phyloP scores from a whole-genome alignment of 64 coral and sea anemone species.

The Exaiptasia diaphana region DNA sequence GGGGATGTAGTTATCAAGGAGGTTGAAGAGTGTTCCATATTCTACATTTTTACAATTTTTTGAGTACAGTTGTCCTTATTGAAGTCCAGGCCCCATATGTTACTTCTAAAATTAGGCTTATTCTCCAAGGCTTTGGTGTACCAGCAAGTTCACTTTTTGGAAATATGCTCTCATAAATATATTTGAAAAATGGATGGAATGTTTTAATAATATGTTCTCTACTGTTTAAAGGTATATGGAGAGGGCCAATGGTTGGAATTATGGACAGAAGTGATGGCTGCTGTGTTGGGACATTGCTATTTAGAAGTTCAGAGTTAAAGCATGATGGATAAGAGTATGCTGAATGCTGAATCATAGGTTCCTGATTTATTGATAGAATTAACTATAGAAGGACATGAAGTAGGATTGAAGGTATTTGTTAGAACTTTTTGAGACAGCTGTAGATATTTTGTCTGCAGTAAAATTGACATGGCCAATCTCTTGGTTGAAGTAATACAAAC shows the following conservation, averaged over 20 bases:
- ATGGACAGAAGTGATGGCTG: conserved; percentile 23
- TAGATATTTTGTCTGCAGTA: conserved; percentile 47
- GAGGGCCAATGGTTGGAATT: conserved; percentile 28
- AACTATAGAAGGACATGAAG: too few relatives aligned
- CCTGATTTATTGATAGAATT: not conserved
- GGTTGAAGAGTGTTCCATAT: conserved; percentile 38
- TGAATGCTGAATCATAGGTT: not conserved
- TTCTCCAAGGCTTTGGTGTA: conserved; percentile 20
- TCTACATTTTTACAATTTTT: conserved; percentile 19
- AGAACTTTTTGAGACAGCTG: not conserved
- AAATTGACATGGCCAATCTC: conserved; percentile 53
- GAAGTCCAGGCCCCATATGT: conserved; percentile 12
- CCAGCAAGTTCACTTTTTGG: conserved; percentile 7
- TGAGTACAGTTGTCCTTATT: not conserved
- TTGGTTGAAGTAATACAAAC: conserved; percentile 48
- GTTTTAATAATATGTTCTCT: conserved; percentile 36
- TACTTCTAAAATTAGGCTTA: conserved; percentile 21
- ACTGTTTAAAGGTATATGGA: conserved; percentile 36
- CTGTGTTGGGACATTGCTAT: not conserved
- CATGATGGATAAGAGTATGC: not conserved
- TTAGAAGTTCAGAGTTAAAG: not conserved
- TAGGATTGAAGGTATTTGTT: not conserved
- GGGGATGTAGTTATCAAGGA: conserved; percentile 36
- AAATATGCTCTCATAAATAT: conserved; percentile 5
- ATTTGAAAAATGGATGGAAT: conserved; percentile 30